These are phyloP conservation scores for Uloborus diversus DNA, from an alignment of 1,140 invertebrate species.

Conservation along the genomic window DNA sequence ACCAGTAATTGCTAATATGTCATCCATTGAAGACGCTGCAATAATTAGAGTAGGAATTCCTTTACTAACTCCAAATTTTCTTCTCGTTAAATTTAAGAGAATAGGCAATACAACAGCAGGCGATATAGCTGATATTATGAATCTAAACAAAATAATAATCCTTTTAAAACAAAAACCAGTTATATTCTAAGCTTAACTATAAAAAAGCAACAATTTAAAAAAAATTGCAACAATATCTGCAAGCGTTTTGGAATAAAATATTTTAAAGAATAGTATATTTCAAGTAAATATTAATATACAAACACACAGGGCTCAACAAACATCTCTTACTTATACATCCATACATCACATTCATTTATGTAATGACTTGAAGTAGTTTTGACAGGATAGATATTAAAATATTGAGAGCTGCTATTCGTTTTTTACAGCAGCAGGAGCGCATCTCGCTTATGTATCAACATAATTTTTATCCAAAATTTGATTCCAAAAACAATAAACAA, in stretches of 20 bases:
- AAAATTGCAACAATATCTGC: not conserved
- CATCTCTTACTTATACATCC: too few relatives aligned
- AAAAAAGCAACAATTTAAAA: not conserved
- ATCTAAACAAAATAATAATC: slow-evolving; percentile 65
- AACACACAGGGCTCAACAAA: not conserved
- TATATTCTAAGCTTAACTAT: not conserved
- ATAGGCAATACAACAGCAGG: slow-evolving; percentile 95
- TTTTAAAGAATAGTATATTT: not conserved
- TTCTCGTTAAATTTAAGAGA: slow-evolving; percentile 80
- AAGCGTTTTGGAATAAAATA: not conserved
- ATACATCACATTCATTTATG: too few relatives aligned
- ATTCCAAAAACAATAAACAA: too few relatives aligned
- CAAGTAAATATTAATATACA: not conserved
- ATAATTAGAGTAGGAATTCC: slow-evolving; percentile 95
- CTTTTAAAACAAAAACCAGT: not conserved
- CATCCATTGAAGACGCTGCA: slow-evolving; percentile 88
- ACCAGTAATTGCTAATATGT: slow-evolving; percentile 82
- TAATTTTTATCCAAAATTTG: too few relatives aligned
- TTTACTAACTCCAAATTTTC: slow-evolving; percentile 89
- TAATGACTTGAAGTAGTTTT: too few relatives aligned
- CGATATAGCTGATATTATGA: slow-evolving; percentile 89
- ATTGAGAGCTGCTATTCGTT: too few relatives aligned
- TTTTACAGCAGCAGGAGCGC: too few relatives aligned
- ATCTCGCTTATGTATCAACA: too few relatives aligned
- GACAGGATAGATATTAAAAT: too few relatives aligned